Evolutionary conservation across 2,113 vertebrate species (phyloP), one percentile per base, ranked within the genome.

Genomic region (Grantiella picta): DNA sequence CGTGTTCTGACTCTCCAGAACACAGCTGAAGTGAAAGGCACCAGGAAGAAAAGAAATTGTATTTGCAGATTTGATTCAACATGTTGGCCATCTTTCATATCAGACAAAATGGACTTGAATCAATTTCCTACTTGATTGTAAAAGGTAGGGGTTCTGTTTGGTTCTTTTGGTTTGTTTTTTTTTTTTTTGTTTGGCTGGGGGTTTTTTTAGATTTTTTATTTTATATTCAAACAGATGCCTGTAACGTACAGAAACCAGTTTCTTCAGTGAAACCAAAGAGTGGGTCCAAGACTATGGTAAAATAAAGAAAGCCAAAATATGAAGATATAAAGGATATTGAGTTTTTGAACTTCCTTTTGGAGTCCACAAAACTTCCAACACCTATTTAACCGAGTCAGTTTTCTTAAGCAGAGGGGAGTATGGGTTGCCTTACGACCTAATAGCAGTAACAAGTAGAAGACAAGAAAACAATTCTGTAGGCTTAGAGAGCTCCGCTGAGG

Each of bases 21-120:
- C 15, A 75, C 7, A 73, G 35, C 7, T 38, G 6, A 91, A 76
- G 38, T n/a, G 8, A 18, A 53, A 73, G 9, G 0, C 1, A 40
- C 1, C 2, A 49, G 3, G 2, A 21, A 65, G 21, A 66, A 84
- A 36, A 3, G 1, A 27, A 84, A 79, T 45, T 10, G 0, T 12
- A 38, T 45, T 31, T 68, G 10, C 45, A 69, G 25, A 89, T 60
- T 15, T 63, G 20, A 68, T 33, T 38, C 10, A 54, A 81, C 7
- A 35, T 27, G 18, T 5, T 25, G 7, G 16, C 23, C 21, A 77
- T 16, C 17, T 92, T 70, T 57, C 15, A 11, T 23, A 63, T 64
- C 11, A 68, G 9, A 64, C 13, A 80, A 72, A 65, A 86, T 2
- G 2, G 4, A 80, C 27, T n/a, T 33, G 11, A 40, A 86, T 47